Base-by-base conservation (phyloP, 2,113 vertebrate species). In the Sialia sialis region DNA sequence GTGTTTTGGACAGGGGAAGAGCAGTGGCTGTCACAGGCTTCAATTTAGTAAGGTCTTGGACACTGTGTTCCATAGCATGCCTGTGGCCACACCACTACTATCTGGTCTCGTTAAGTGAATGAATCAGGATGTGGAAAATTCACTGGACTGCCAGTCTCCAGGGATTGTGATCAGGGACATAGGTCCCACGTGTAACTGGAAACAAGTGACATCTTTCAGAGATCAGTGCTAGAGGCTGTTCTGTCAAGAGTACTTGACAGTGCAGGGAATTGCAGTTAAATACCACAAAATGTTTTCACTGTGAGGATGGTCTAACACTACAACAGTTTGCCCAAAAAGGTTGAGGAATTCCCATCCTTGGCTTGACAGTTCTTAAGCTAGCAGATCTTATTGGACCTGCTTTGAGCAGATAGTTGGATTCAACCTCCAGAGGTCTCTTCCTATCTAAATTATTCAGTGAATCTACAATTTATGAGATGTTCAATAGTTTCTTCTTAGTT, bases 171-270 rank as follows among this genome's bases (percentile, higher is more conserved):
- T 16, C 32, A n/a, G 36, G 39, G 38, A 25, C 30, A 23, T 1
- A 56, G 20, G 10, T 75, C 34, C 56, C 85, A 38, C 32, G 67
- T 3, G 8, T 49, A 58, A 5, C 17, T 59, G 13, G 14, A 48
- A 70, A 70, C 11, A 62, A 30, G 19, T n/a, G 48, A 18, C 26
- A 30, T 14, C 38, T 76, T 83, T 46, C 72, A 72, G 63, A 86
- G n/a, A 18, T 7, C 0, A 0, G 43, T 29, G 18, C 10, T 5
- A 55, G 17, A 70, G 27, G 5, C 3, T 36, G 20, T 46, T 88
- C 19, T 67, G 39, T 41, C 59, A 32, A 16, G 12, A 60, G 32
- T 22, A 68, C 6, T 51, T 51, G 20, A 30, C 30, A 85, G 32
- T 23, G 58, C 20, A 70, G 34, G 15, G 49, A 85, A 51, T 54